phyloP scores from a whole-genome alignment of 2,888 invertebrate species.

The Dasypogon diadema region DNA sequence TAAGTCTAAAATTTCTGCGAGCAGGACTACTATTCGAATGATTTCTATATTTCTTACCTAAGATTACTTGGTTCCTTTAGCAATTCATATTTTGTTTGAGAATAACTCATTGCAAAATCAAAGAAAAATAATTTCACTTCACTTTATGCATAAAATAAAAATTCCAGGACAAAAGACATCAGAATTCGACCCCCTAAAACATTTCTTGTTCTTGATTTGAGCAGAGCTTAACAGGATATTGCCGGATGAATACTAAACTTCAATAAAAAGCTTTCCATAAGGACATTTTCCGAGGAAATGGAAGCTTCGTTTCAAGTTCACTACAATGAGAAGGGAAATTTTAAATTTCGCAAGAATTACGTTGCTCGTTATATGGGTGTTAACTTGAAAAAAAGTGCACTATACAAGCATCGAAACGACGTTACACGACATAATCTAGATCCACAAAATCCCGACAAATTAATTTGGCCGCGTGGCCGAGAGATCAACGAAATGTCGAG shows the following conservation, averaged over 20 bases:
- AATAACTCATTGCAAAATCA: conserved; percentile 27
- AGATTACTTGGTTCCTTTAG: conserved; percentile 30
- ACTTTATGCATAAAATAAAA: neutral
- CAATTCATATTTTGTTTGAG: conserved; percentile 30
- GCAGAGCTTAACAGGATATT: neutral
- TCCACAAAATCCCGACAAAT: no score
- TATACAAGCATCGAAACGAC: no score
- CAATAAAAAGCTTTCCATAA: conserved; percentile 12
- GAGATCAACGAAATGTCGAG: no score
- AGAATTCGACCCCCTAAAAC: conserved; percentile 11
- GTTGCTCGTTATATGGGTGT: no score
- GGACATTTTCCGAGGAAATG: conserved; percentile 17
- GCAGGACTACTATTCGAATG: neutral
- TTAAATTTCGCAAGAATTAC: no score
- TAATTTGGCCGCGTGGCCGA: no score
- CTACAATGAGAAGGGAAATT: no score
- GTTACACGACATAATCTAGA: no score
- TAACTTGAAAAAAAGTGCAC: no score
- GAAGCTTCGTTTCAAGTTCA: neutral
- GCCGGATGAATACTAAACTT: conserved; percentile 7
- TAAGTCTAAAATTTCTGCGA: neutral
- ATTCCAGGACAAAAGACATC: neutral
- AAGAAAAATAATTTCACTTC: neutral
- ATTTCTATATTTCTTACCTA: conserved; percentile 13
- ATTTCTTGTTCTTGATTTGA: conserved; percentile 35